Conservation (phyloP, 2,888 invertebrate species). For the Drosophila buzzatii region DNA sequence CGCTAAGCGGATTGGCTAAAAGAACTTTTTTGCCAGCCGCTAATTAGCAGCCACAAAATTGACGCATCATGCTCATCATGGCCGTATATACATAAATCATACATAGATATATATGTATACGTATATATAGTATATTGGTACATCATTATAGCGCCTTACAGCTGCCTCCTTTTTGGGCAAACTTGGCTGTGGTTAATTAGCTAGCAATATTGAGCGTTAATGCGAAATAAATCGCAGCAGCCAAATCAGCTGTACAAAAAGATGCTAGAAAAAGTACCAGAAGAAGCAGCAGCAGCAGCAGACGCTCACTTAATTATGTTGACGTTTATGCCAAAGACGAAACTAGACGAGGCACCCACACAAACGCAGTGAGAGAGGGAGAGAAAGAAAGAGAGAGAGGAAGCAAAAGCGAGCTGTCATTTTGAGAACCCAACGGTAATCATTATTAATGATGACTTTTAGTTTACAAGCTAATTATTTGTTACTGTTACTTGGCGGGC, state of each 20-base stretch:
- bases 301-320: slow-evolving; percentile 76
- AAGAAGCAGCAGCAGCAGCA: slow-evolving; percentile 23
- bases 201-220: slow-evolving; percentile 79
- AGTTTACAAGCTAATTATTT: slow-evolving; percentile 81
- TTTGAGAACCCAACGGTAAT: slow-evolving; percentile 60
- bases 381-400: no score
- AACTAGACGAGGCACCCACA: slow-evolving; percentile 12
- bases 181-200: slow-evolving; percentile 75
- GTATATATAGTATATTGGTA: slow-evolving; percentile 38
- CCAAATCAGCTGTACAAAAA: slow-evolving; percentile 51
- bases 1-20: slow-evolving; percentile 55
- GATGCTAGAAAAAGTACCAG: slow-evolving; percentile 41
- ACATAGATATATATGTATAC: slow-evolving; percentile 11
- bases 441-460: slow-evolving; percentile 81
- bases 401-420: background rate
- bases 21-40: slow-evolving; percentile 53
- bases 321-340: slow-evolving; percentile 68
- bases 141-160: slow-evolving; percentile 50
- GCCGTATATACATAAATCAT: slow-evolving; percentile 10
- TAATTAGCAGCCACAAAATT: slow-evolving; percentile 73
- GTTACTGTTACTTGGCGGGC: slow-evolving; percentile 66
- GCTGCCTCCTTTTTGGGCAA: slow-evolving; percentile 42
- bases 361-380: background rate
- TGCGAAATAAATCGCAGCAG: slow-evolving; percentile 80
- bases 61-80: slow-evolving; percentile 73